Base-by-base conservation (phyloP, 2,888 invertebrate species). In the Conistra vaccinii region DNA sequence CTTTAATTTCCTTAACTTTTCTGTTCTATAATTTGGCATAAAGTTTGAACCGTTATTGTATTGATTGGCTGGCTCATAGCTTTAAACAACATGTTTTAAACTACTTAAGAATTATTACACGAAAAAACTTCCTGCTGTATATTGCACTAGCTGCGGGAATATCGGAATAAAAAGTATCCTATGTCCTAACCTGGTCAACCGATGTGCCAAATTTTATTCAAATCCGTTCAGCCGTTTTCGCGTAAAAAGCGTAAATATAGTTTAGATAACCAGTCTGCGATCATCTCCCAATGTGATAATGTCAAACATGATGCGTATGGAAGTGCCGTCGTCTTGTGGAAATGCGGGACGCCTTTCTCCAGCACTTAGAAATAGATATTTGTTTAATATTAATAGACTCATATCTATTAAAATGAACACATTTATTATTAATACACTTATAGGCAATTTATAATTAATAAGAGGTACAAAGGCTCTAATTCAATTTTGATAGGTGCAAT, bases 401-500 rank as follows among this genome's bases (percentile, higher is more conserved):
- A 32, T 32, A n/a, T 32, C 29, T 51, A 51, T 32, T 53, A 2
- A 53, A 53, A 17, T n/a, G 17, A 66, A 17, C 5, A 51, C n/a
- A n/a, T 10, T 32, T 53, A n/a, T 51, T 20, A 53, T 53, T 53
- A 53, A 23, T 26, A 12, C 6, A 17, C 1, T 9, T 39, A 12
- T 12, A 63, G 2, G 0, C n/a, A n/a, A n/a, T n/a, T n/a, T n/a
- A n/a, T n/a, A 61, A 17, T 42, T 9, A 20, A 45, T 48, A 45
- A 45, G 17, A 45, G 17, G 45, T 45, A 32, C 32, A 29, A 68
- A 0, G n/a, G 48, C 17, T 55, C 26, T 35, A 58, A 66, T 57
- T 42, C n/a, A 63, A 60, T 69, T 58, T 61, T 65, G 29, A 79
- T 68, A 45, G 58, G 20, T 67, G 63, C 14, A 62, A 62, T 55